phyloP scores from a whole-genome alignment of 2,113 vertebrate species.

The Rhinolophus ferrumequinum region DNA sequence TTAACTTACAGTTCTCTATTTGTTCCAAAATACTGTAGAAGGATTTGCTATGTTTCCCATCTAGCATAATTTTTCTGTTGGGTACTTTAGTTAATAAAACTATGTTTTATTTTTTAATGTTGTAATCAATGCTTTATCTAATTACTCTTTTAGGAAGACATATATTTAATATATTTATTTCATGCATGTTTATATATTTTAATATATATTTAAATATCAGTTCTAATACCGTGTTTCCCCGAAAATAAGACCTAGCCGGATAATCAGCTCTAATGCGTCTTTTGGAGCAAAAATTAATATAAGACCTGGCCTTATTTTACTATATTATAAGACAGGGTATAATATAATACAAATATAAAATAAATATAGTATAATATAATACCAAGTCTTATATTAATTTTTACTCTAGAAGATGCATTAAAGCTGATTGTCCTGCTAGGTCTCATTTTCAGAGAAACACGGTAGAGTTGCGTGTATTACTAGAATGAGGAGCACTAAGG shows the following conservation, averaged over 20 bases:
- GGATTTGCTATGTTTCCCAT: background rate
- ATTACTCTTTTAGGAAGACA: background rate
- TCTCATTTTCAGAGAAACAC: too few species aligned
- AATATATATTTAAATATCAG: background rate
- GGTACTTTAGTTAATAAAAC: background rate
- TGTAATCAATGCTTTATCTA: background rate
- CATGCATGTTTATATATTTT: background rate
- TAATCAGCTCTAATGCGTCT: too few species aligned
- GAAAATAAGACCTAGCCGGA: too few species aligned
- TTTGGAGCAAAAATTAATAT: too few species aligned
- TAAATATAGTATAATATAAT: too few species aligned
- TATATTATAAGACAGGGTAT: too few species aligned
- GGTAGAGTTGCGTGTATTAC: background rate
- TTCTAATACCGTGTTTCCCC: background rate
- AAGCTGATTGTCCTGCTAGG: too few species aligned
- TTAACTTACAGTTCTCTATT: background rate
- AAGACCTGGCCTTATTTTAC: too few species aligned
- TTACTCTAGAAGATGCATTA: too few species aligned
- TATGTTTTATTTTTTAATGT: slow-evolving; percentile 11
- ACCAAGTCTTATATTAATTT: too few species aligned
- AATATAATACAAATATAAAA: too few species aligned
- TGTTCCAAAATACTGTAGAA: background rate
- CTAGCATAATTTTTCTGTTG: slow-evolving; percentile 15
- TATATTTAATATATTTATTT: background rate
- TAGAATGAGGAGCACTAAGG: background rate